Evolutionary conservation across 92 coral and sea anemone species (phyloP).

Genomic region (Porites evermanni): DNA sequence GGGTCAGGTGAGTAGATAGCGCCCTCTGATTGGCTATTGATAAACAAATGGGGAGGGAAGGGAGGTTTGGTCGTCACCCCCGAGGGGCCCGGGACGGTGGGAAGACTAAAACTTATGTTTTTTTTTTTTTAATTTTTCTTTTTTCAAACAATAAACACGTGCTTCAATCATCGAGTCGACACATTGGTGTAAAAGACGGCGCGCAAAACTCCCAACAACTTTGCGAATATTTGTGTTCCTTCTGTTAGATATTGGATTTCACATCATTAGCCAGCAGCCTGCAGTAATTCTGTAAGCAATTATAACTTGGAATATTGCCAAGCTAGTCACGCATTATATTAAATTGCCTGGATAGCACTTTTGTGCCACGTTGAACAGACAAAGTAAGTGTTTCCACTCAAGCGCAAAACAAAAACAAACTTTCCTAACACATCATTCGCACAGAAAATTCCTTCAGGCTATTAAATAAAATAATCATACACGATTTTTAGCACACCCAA

Average conservation of each 20-base stretch:
- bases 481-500: not conserved
- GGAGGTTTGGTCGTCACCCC: not conserved
- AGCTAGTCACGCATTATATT: conserved; percentile 10
- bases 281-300: not conserved
- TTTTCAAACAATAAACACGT: no score
- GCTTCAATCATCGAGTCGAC: no score
- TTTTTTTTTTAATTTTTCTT: no score
- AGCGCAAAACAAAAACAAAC: conserved; percentile 46
- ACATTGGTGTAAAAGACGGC: no score
- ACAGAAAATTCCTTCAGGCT: not conserved
- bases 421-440: not conserved
- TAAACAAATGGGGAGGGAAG: conserved; percentile 8
- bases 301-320: not conserved
- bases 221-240: no score
- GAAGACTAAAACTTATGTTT: not conserved
- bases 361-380: conserved; percentile 29
- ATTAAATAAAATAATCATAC: not conserved
- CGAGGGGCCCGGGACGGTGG: not conserved
- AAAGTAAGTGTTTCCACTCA: conserved; percentile 31
- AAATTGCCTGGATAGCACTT: conserved; percentile 14
- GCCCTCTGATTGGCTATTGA: conserved; percentile 57
- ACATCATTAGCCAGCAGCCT: not conserved
- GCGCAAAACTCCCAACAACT: no score
- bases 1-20: conserved; percentile 63
- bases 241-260: no score